Conservation (phyloP, 2,888 invertebrate species). For the Hoplodrina ambigua region DNA sequence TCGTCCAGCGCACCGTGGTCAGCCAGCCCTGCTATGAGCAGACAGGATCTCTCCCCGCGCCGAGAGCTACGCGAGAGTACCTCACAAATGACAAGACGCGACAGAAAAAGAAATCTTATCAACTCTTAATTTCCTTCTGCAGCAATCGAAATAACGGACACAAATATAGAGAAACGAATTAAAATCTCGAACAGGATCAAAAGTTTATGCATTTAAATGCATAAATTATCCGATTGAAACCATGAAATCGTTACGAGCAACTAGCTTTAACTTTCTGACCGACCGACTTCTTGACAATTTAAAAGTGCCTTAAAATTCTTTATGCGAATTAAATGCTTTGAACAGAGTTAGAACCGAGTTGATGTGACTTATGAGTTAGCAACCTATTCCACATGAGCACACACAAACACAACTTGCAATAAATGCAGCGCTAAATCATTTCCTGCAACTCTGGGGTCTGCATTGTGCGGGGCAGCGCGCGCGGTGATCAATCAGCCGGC, state of each 20-base stretch:
- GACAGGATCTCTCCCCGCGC: not conserved
- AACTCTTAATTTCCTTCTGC: constrained; percentile 2
- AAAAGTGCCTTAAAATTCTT: not conserved
- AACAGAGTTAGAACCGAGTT: constrained; percentile 4
- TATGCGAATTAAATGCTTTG: not conserved
- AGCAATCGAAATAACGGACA: constrained; percentile 17
- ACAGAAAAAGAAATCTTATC: not conserved
- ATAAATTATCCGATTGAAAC: constrained; percentile 1
- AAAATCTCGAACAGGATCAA: constrained; percentile 2
- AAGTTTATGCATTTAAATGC: constrained; percentile 15
- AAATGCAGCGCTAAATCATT: constrained; percentile 66
- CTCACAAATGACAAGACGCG: too few relatives aligned
- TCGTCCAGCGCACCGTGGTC: not conserved
- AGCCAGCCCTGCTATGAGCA: too few relatives aligned
- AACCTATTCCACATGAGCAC: constrained; percentile 41
- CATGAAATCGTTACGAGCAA: not conserved
- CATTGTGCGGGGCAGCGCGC: constrained; percentile 29
- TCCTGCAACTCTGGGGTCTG: constrained; percentile 32
- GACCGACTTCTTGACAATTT: not conserved
- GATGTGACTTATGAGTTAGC: constrained; percentile 23
- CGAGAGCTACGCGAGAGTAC: not conserved
- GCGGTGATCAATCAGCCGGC: constrained; percentile 63
- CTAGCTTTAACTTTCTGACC: not conserved
- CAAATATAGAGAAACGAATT: not conserved
- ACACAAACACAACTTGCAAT: constrained; percentile 41